Conservation (phyloP, 1,140 invertebrate species). For the Diachasma alloeum region DNA sequence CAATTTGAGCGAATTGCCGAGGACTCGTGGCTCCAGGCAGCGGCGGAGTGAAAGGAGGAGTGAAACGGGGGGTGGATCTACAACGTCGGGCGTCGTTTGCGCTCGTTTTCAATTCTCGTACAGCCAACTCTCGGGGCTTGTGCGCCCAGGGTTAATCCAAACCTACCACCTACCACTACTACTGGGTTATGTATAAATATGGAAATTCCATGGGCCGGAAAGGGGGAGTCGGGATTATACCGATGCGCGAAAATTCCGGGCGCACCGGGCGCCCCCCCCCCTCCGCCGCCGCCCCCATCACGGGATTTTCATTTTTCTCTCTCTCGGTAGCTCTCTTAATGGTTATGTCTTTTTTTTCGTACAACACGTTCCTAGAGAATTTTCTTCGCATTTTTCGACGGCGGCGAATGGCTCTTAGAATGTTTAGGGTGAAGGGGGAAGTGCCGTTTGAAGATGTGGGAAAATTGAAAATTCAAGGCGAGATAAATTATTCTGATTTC, state of each 20-base stretch:
- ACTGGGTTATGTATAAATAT: constrained; percentile 44
- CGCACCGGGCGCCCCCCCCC: neutral
- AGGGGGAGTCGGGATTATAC: neutral
- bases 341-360: neutral
- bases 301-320: neutral
- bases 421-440: neutral
- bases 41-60: neutral
- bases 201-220: constrained; percentile 39
- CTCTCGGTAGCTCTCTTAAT: neutral
- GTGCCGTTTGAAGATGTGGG: neutral
- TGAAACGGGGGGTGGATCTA: neutral
- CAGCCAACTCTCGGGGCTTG: constrained; percentile 31
- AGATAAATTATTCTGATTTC: neutral
- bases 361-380: neutral
- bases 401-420: neutral
- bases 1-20: constrained; percentile 60
- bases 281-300: too few species aligned
- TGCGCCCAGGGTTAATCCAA: constrained; percentile 14
- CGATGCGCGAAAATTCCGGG: neutral
- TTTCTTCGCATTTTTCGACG: constrained; percentile 1
- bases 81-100: constrained; percentile 22
- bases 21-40: constrained; percentile 29
- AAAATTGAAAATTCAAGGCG: neutral
- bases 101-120: constrained; percentile 48
- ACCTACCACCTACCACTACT: neutral